Evolutionary conservation across 1,140 invertebrate genomes (phyloP).

Genomic region (Lamellibrachia luymesi): DNA sequence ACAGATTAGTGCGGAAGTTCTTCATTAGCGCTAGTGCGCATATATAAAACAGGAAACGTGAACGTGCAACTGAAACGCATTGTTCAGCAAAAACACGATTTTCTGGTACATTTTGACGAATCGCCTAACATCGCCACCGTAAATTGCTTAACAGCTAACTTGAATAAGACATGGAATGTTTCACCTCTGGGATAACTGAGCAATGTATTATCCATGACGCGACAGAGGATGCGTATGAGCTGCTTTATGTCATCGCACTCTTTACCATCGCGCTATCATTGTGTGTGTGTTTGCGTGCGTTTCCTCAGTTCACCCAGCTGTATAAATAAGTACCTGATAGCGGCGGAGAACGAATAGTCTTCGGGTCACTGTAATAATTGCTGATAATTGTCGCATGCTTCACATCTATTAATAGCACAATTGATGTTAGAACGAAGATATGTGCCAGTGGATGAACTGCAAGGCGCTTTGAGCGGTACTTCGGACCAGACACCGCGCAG

Average conservation of each 20-base stretch:
- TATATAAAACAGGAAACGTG: background rate
- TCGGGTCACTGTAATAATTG: too few species aligned
- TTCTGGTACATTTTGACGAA: background rate
- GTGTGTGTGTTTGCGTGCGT: background rate
- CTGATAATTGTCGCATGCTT: too few species aligned
- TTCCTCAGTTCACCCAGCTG: too few species aligned
- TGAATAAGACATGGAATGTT: background rate
- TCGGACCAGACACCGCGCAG: too few species aligned
- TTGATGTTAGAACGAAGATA: too few species aligned
- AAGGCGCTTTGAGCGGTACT: too few species aligned
- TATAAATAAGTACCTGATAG: too few species aligned
- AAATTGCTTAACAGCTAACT: background rate
- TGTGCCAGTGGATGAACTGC: too few species aligned
- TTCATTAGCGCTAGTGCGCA: background rate
- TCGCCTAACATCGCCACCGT: background rate
- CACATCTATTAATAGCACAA: too few species aligned
- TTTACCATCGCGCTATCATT: background rate
- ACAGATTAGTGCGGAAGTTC: background rate
- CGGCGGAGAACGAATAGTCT: too few species aligned
- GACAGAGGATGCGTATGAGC: background rate
- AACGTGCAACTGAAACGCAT: background rate
- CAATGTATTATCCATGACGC: background rate
- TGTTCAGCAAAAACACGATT: background rate
- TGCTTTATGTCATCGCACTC: background rate
- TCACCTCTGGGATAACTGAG: background rate